Evolutionary conservation across 2,113 vertebrate genomes (phyloP), one percentile per base, ranked within the genome.

Genomic region (Ibidorhyncha struthersii): DNA sequence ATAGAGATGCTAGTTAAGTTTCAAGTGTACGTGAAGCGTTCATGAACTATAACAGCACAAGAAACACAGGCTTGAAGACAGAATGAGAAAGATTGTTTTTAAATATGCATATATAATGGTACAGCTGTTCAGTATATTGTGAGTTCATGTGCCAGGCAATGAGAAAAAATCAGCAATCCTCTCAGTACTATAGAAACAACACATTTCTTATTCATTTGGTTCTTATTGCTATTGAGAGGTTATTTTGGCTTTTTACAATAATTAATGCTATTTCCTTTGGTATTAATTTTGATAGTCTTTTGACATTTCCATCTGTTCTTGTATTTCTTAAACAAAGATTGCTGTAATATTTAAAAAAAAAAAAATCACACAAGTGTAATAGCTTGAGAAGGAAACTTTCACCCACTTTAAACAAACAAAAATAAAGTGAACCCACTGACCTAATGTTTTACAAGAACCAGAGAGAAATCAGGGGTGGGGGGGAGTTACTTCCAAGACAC

Each of bases 391-490:
- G 92, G 93, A 79, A 79, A 96, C 72, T 97, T 97, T 97, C 86
- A 96, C 92, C 94, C 80, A 90, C 63, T 94, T 90, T 89, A 83
- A 97, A 95, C 71, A 74, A 73, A 70, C 91, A 84, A 89, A 89
- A 93, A 85, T 82, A 90, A 90, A 84, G 81, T 91, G 83, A 97
- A 97, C 83, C 67, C 93, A 90, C 73, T 96, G 95, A 95, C 89
- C 95, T 95, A 90, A 93, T 96, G 71, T 96, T 98, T 98, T 98
- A 97, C 93, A 97, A 97, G 83, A 96, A 94, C 90, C 96, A 91
- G 89, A 95, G 67, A 82, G 82, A 92, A 45, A 45, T 45, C 43
- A 38, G n/a, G 25, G 50, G 62, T 18, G 61, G 38, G 25, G 79
- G 55, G 65, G 49, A 78, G 50, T 91, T 94, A 91, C 86, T 98